These are phyloP conservation scores for Himalopsyche japonica DNA, from an alignment of 2,888 invertebrate genomes.

Conservation along the genomic window DNA sequence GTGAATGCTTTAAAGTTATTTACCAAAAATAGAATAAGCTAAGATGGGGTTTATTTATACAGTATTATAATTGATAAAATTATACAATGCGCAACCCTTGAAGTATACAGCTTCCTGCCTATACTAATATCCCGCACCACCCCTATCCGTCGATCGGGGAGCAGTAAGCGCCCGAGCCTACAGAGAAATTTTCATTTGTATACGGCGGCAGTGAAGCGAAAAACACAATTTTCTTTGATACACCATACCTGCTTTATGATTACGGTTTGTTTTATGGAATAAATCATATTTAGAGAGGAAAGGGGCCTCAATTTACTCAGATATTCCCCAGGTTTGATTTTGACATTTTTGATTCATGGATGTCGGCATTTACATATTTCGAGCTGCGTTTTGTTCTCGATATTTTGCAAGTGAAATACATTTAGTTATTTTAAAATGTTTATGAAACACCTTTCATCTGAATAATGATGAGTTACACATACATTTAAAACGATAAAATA, in stretches of 20 bases:
- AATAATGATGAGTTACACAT: too few relatives aligned
- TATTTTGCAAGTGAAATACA: not conserved
- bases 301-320: slow-evolving; percentile 14
- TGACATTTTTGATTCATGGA: slow-evolving; percentile 8
- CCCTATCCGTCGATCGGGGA: not conserved
- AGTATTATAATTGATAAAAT: too few relatives aligned
- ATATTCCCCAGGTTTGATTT: slow-evolving; percentile 25
- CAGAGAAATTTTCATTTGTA: slow-evolving; percentile 34
- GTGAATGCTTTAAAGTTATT: too few relatives aligned
- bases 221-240: slow-evolving; percentile 41
- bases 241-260: slow-evolving; percentile 39
- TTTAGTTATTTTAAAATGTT: not conserved
- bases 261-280: slow-evolving; percentile 39
- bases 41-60: too few relatives aligned
- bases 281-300: slow-evolving; percentile 24
- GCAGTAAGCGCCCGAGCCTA: not conserved
- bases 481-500: too few relatives aligned
- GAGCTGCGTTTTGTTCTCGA: not conserved
- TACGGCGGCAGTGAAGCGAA: slow-evolving; percentile 35
- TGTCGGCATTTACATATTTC: not conserved
- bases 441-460: not conserved
- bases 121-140: not conserved
- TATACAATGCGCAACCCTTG: not conserved
- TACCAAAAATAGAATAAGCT: too few relatives aligned
- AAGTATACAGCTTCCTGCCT: not conserved